Conservation (phyloP, 2,888 invertebrate genomes). For the Oithona nana region DNA sequence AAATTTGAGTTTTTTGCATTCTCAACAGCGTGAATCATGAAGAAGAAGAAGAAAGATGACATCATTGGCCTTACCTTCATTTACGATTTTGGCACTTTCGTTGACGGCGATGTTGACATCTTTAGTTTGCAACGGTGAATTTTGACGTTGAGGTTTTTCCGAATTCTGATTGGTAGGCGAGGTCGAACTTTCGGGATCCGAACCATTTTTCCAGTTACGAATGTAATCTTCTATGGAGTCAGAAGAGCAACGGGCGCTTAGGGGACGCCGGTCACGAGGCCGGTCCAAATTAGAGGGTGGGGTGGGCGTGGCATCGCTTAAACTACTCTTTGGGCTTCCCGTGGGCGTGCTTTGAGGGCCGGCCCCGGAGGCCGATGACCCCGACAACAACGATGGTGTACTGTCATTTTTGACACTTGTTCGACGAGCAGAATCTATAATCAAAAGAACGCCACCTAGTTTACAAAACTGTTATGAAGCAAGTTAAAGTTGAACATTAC, state of each 20-base stretch:
- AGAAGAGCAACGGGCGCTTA: slow-evolving; percentile 1
- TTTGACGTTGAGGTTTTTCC: neutral
- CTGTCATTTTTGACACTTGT: slow-evolving; percentile 5
- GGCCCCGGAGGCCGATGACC: neutral
- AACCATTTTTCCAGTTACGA: slow-evolving; percentile 9
- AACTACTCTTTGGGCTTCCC: neutral
- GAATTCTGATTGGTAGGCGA: neutral
- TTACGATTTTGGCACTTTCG: no score
- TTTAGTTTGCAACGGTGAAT: neutral
- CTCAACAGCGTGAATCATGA: no score
- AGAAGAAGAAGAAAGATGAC: no score
- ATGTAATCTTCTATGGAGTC: slow-evolving; percentile 11
- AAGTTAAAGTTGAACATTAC: no score
- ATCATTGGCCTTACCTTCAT: no score
- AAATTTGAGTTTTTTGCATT: no score
- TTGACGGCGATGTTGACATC: no score
- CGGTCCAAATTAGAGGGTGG: neutral
- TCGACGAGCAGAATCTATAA: neutral
- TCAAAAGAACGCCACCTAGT: neutral
- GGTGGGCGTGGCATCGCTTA: neutral
- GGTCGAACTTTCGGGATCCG: neutral
- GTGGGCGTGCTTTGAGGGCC: neutral
- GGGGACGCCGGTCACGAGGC: neutral
- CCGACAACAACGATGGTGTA: neutral
- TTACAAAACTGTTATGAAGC: no score